These are phyloP conservation scores for Falcaria lacertinaria DNA, from an alignment of 2,888 invertebrate species.

Conservation along the genomic window DNA sequence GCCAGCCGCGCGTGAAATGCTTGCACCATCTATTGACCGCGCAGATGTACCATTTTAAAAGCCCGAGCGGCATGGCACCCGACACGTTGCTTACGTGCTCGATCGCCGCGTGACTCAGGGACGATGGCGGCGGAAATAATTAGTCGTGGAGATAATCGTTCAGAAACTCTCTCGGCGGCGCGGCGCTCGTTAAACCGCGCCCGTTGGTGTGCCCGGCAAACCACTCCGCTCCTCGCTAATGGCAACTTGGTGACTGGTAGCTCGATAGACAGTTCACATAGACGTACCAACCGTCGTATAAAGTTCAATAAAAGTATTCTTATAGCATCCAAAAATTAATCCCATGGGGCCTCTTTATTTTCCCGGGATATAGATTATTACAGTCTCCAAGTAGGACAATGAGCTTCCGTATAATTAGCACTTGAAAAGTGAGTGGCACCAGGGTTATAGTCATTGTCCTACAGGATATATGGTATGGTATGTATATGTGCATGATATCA, in stretches of 20 bases:
- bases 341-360: too few species aligned
- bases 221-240: slow-evolving; percentile 25
- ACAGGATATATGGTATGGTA: too few species aligned
- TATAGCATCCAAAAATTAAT: too few species aligned
- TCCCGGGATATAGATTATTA: too few species aligned
- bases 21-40: slow-evolving; percentile 45
- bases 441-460: too few species aligned
- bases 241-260: slow-evolving; percentile 24
- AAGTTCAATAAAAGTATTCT: too few species aligned
- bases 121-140: slow-evolving; percentile 48
- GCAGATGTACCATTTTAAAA: slow-evolving; percentile 42
- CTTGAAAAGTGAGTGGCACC: too few species aligned
- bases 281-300: not conserved
- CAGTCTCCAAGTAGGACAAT: too few species aligned
- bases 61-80: slow-evolving; percentile 18
- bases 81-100: slow-evolving; percentile 8
- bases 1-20: slow-evolving; percentile 35
- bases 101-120: slow-evolving; percentile 21
- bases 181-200: slow-evolving; percentile 17
- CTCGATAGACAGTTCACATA: not conserved
- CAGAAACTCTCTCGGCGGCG: slow-evolving; percentile 25
- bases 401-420: too few species aligned
- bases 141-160: slow-evolving; percentile 56
- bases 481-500: too few species aligned
- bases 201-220: slow-evolving; percentile 9